Evolutionary conservation across 2,797 vertebrate genomes (phyloP), one percentile per base, ranked within the genome.

Genomic region (Muscicapa striata): DNA sequence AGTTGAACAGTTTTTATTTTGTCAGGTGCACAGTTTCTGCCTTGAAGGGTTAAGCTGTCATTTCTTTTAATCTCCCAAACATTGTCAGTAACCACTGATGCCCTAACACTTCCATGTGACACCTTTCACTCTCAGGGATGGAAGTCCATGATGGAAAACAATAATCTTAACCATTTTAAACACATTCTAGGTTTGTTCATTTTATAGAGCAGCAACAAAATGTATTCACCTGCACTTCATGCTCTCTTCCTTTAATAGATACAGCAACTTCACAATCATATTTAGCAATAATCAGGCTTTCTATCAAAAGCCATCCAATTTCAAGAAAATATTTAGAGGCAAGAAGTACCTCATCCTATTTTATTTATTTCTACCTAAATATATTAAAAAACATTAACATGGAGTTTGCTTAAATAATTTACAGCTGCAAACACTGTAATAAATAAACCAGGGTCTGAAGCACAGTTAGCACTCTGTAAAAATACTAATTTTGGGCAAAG

Each of bases 11-110:
- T 84, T 97, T 96, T 94, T 95, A 72, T 89, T 92, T 96, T 67
- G 24, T 70, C 79, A 95, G 90, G 75, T 69, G 75, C 75, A 93
- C 74, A 76, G 48, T 90, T 95, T 96, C 64, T 81, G 61, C 32
- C 87, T 93, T 93, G 76, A 96, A 95, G 84, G 43, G 83, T 95
- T 97, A 96, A 96, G 95, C 14, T 85, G 83, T 54, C 67, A 91
- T 91, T 96, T 92, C 93, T 87, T 46, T 89, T 92, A 92, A 93
- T 91, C 90, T 94, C 78, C 38, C 84, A 87, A 70, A 93, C 36
- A 57, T 69, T 72, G 73, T 72, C 88, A 85, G 85, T 85, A 94
- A 94, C 77, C 68, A 77, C 48, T 55, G 29, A 63, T 74, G 51
- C 51, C 87, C 30, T 62, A 84, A 87, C 73, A 81, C 51, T 74